Evolutionary conservation across 2,888 invertebrate genomes (phyloP).

Genomic region (Herminia tarsipennalis): DNA sequence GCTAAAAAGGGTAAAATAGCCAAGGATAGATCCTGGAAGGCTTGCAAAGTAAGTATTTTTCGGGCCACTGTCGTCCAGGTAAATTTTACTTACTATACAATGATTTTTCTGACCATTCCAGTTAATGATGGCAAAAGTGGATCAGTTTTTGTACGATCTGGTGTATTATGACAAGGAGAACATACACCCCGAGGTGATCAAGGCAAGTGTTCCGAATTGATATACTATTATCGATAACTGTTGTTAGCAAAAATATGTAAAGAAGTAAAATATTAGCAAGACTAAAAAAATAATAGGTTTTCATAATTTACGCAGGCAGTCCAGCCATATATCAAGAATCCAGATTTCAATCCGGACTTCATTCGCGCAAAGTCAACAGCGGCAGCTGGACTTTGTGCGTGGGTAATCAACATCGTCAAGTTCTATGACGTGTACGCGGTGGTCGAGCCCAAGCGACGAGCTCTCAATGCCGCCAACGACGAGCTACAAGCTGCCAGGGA

Average conservation of each 20-base stretch:
- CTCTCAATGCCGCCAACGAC: constrained; percentile 93
- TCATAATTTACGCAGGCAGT: constrained; percentile 60
- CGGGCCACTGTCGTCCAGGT: too few relatives aligned
- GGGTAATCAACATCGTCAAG: constrained; percentile 96
- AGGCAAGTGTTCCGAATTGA: too few relatives aligned
- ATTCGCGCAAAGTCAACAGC: constrained; percentile 95
- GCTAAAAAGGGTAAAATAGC: constrained; percentile 93
- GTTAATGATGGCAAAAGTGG: constrained; percentile 95
- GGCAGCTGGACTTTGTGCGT: constrained; percentile 96
- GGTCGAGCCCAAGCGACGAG: constrained; percentile 96
- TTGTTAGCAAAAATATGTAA: too few relatives aligned
- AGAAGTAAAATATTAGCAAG: too few relatives aligned
- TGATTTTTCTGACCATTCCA: constrained; percentile 46
- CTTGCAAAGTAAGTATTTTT: constrained; percentile 87
- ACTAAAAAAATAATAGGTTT: too few relatives aligned
- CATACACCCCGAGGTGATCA: constrained; percentile 94
- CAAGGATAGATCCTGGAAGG: constrained; percentile 97
- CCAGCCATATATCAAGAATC: constrained; percentile 86
- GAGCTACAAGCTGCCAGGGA: constrained; percentile 93
- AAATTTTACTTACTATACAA: neutral
- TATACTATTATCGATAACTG: too few relatives aligned
- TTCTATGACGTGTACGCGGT: constrained; percentile 96
- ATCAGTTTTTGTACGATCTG: constrained; percentile 93
- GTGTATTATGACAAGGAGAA: constrained; percentile 97
- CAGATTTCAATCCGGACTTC: constrained; percentile 94